phyloP scores from a whole-genome alignment of 2,797 vertebrate species.

The Anomalospiza imberbis region DNA sequence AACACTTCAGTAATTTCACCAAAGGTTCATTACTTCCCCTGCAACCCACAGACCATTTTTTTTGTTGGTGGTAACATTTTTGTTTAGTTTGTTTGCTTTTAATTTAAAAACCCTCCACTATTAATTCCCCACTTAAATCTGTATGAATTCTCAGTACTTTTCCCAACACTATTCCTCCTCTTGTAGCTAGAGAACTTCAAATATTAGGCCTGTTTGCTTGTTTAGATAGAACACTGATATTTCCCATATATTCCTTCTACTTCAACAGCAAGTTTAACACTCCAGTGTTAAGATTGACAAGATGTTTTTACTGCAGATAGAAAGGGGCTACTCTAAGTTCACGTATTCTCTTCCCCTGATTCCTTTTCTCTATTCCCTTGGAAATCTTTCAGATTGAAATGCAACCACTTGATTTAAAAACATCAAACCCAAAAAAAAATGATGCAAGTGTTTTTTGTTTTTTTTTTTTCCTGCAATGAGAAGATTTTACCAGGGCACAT shows the following conservation, averaged over 20 bases:
- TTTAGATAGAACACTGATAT: background rate
- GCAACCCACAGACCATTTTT: background rate
- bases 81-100: background rate
- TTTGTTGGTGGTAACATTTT: background rate
- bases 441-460: background rate
- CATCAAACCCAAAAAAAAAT: background rate
- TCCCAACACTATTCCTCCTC: background rate
- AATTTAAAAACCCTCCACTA: accelerated
- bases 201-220: background rate
- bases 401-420: background rate
- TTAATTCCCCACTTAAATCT: background rate
- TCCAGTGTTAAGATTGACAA: background rate
- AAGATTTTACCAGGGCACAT: background rate
- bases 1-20: background rate
- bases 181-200: background rate
- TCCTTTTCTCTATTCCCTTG: background rate
- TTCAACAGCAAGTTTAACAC: background rate
- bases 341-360: accelerated
- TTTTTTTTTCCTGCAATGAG: background rate
- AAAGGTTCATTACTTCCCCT: background rate
- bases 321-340: background rate
- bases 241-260: background rate
- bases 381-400: background rate
- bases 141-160: background rate
- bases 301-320: background rate